Base-by-base conservation (phyloP, 2,888 invertebrate genomes). In the Eucriotettix oculatus region DNA sequence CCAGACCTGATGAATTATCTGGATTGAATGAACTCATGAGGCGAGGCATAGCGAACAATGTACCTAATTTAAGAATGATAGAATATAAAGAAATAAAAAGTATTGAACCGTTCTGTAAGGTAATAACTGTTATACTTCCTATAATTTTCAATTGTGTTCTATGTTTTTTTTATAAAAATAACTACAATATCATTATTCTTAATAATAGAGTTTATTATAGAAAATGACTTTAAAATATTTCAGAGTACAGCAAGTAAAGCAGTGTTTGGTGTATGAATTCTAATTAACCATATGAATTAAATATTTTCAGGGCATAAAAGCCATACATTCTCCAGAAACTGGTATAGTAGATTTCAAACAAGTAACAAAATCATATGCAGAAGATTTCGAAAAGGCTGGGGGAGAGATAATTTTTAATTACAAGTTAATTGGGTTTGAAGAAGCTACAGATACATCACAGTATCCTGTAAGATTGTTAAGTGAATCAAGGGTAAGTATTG, bases 291-390 rank as follows among this genome's bases (percentile, higher is more conserved):
- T 48, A 14, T 48, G 2, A 10, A 57, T 1, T 57, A n/a, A 17
- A 55, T 55, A 52, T 42, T 67, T 68, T 17, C 62, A 84, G 77
- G 99, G 98, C 1, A 68, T 94, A 52, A 87, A 87, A 73, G 99
- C 96, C 0, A 75, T 99, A 29, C 94, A 93, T 86, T 98, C 97
- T 10, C 99, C 99, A 0, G 85, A 95, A 69, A 99, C 99, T 0
- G 98, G 98, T 17, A 97, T 99, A 67, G 90, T 98, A 0, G 90
- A 94, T 72, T 99, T 88, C 86, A 85, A 77, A 10, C 69, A 82
- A 56, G 96, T 99, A 0, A 90, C 95, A 1, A 73, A 82, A 62
- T 78, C 84, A 58, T 97, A 90, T 74, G 93, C 86, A 0, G 74
- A 83, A 65, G 91, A 96, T 69, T 95, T 99, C 72, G 74, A 79